phyloP scores from a whole-genome alignment of 1,140 invertebrate genomes.

The Periplaneta americana region DNA sequence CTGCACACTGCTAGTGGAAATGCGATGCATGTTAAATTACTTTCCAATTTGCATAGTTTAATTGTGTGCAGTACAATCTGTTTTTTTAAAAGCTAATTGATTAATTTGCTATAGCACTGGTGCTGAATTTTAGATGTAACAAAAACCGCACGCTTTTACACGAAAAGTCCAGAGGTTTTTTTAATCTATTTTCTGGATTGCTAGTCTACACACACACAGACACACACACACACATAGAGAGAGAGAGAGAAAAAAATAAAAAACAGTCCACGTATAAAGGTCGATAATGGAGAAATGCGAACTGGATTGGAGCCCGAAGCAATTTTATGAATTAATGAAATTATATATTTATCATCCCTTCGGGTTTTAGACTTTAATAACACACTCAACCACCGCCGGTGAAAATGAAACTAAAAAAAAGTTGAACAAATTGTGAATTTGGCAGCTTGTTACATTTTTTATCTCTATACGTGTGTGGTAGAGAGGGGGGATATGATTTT shows the following conservation, averaged over 20 bases:
- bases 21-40: background rate
- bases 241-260: background rate
- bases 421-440: constrained; percentile 14
- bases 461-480: constrained; percentile 1
- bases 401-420: constrained; percentile 7
- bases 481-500: constrained; percentile 13
- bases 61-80: background rate
- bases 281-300: constrained; percentile 7
- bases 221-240: background rate
- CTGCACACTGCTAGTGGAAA: background rate
- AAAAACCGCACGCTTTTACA: background rate
- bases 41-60: background rate
- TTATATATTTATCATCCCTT: constrained; percentile 17
- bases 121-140: background rate
- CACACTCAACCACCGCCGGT: constrained; percentile 8
- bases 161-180: background rate
- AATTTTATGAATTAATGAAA: constrained; percentile 15
- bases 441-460: constrained; percentile 11
- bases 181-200: background rate
- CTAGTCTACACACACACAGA: background rate
- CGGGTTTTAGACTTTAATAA: constrained; percentile 13
- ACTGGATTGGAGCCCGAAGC: background rate
- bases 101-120: background rate
- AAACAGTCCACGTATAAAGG: background rate
- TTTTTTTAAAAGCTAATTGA: background rate